Evolutionary conservation across 2,113 vertebrate genomes (phyloP).

Genomic region (Cyanocitta stelleri): DNA sequence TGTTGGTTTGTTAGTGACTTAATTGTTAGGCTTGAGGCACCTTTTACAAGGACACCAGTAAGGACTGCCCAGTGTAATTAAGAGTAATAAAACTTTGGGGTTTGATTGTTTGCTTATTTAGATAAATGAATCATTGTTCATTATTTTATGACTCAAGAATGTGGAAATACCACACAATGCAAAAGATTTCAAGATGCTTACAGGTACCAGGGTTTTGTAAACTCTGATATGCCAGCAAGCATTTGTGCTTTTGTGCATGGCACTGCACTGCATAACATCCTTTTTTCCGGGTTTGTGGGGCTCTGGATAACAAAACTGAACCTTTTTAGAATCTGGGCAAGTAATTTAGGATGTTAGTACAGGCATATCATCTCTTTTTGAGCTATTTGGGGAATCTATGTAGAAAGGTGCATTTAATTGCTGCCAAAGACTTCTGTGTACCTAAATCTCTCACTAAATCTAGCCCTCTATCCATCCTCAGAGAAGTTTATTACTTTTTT

Average conservation of each 20-base stretch:
- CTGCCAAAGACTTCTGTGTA: not conserved
- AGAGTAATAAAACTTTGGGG: not conserved
- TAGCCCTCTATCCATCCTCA: not conserved
- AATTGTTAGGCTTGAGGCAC: not conserved
- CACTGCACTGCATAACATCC: not conserved
- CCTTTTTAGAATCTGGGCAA: not conserved
- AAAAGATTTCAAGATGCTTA: not conserved
- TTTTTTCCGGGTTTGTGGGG: not conserved
- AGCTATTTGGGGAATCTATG: not conserved
- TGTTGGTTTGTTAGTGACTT: not conserved
- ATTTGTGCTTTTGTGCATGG: not conserved
- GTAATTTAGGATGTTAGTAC: not conserved
- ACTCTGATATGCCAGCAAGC: not conserved
- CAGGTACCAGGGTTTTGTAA: not conserved
- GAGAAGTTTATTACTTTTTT: not conserved
- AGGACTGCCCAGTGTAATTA: not conserved
- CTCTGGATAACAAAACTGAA: not conserved
- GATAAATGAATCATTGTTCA: not conserved
- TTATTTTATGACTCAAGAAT: not conserved
- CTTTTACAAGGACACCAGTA: not conserved
- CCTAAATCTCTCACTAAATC: not conserved
- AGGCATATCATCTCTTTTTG: not conserved
- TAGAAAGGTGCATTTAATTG: not conserved
- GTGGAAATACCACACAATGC: not conserved
- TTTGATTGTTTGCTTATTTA: not conserved